Conservation (phyloP, 2,888 invertebrate genomes). For the Drosophila sordidula region DNA sequence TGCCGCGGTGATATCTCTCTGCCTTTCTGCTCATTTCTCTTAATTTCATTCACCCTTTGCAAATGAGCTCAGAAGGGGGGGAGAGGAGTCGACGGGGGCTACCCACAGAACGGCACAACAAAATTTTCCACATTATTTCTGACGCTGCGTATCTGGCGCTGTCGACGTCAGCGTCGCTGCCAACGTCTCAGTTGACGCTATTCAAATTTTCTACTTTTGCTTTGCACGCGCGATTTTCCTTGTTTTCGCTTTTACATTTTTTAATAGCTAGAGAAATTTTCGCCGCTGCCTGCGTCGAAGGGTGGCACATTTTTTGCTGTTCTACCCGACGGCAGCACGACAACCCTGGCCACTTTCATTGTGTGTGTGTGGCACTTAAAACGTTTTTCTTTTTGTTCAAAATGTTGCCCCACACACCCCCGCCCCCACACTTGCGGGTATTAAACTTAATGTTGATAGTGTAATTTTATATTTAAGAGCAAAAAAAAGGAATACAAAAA, state of each 20-base stretch:
- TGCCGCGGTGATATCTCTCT: conserved; percentile 41
- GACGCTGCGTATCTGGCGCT: conserved; percentile 23
- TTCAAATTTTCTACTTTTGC: conserved; percentile 80
- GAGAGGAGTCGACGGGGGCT: conserved; percentile 18
- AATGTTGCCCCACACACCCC: conserved; percentile 26
- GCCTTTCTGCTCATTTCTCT: conserved; percentile 54
- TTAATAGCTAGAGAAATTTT: conserved; percentile 77
- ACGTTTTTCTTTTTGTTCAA: conserved; percentile 51
- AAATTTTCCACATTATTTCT: conserved; percentile 74
- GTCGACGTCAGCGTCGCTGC: conserved; percentile 24
- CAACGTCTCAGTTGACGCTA: conserved; percentile 53
- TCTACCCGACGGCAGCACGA: conserved; percentile 45
- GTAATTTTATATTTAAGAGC: conserved; percentile 80
- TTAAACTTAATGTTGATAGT: conserved; percentile 82
- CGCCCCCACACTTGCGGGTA: conserved; percentile 75
- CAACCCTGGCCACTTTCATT: conserved; percentile 72
- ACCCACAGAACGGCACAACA: conserved; percentile 49
- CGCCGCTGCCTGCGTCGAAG: conserved; percentile 41
- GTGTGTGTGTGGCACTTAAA: conserved; percentile 71
- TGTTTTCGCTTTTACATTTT: conserved; percentile 82
- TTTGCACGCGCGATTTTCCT: conserved; percentile 81
- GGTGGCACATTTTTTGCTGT: conserved; percentile 49
- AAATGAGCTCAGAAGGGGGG: conserved; percentile 64
- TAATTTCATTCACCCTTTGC: conserved; percentile 81
- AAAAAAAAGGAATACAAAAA: conserved; percentile 35